phyloP scores from a whole-genome alignment of 2,797 vertebrate species.

The Hoplostethus atlanticus region DNA sequence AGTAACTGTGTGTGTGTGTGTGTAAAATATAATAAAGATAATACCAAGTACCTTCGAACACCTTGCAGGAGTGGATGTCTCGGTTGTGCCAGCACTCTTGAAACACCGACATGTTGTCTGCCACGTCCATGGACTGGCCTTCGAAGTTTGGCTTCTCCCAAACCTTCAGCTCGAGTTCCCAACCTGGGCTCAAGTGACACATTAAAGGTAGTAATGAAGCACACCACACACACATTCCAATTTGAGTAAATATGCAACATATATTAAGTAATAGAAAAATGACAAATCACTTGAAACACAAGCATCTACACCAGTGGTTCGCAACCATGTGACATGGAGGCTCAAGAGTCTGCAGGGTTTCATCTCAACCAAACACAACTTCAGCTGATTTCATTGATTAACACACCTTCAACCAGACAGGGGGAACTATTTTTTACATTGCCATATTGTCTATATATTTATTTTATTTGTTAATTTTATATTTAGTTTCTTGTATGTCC shows the following conservation, averaged over 20 bases:
- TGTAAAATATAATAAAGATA: slow-evolving; percentile 58
- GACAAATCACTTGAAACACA: not conserved
- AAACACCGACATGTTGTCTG: slow-evolving; percentile 84
- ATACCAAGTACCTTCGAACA: slow-evolving; percentile 85
- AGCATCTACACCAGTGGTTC: not conserved
- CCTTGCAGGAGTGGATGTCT: slow-evolving; percentile 85
- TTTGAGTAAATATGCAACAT: not conserved
- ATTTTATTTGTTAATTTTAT: no score
- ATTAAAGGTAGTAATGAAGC: not conserved
- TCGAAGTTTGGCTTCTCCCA: slow-evolving; percentile 86
- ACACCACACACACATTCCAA: not conserved
- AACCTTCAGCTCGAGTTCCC: slow-evolving; percentile 78
- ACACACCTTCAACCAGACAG: no score
- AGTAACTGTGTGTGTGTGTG: no score
- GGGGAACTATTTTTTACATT: no score
- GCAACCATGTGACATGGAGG: no score
- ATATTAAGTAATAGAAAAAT: no score
- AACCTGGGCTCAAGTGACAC: slow-evolving; percentile 22
- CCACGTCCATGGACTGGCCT: slow-evolving; percentile 84
- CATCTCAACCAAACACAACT: no score
- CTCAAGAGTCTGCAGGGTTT: no score
- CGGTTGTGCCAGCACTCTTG: slow-evolving; percentile 66
- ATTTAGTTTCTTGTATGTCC: no score
- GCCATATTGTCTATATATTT: no score
- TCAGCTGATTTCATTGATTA: no score